Evolutionary conservation across 92 coral and sea anemone species (phyloP).

Genomic region (Anthopleura xanthogrammica): DNA sequence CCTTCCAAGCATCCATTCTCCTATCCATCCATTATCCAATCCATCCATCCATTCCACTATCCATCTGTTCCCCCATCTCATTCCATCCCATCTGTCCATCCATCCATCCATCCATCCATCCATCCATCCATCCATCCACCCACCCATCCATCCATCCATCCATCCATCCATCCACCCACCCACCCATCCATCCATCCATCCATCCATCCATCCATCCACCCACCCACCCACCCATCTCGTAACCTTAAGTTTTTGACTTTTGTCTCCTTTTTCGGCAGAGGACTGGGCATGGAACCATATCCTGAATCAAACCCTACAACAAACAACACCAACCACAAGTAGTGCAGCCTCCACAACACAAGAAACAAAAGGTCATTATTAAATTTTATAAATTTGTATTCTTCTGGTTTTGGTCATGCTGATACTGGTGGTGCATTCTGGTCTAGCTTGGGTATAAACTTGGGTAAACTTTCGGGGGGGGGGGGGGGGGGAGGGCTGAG

Average conservation of each 20-base stretch:
- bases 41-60: too few relatives aligned
- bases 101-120: neutral
- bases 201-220: neutral
- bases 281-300: slow-evolving; percentile 62
- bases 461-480: too few relatives aligned
- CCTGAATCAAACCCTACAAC: slow-evolving; percentile 17
- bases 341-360: slow-evolving; percentile 11
- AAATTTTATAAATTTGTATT: too few relatives aligned
- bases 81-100: neutral
- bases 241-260: neutral
- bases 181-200: neutral
- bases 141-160: too few relatives aligned
- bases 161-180: neutral
- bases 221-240: neutral
- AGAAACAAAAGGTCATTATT: neutral
- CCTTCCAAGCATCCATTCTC: neutral
- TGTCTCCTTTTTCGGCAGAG: slow-evolving; percentile 15
- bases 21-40: too few relatives aligned
- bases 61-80: too few relatives aligned
- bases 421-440: too few relatives aligned
- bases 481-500: too few relatives aligned
- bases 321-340: neutral
- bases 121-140: neutral
- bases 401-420: too few relatives aligned
- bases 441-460: too few relatives aligned